Evolutionary conservation across 1,140 invertebrate species (phyloP).

Genomic region (Neotoxoptera formosana): DNA sequence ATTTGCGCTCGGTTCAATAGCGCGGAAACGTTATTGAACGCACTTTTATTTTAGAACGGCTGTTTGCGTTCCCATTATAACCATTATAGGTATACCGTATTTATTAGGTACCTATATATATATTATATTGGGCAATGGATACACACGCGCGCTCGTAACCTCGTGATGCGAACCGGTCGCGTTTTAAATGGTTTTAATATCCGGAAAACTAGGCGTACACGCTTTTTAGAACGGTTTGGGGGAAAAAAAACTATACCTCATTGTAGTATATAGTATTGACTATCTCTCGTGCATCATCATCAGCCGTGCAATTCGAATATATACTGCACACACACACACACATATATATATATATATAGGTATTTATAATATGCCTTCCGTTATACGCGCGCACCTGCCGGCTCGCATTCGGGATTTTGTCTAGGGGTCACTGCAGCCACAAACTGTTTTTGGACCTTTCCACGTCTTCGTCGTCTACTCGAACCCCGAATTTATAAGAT

Average conservation of each 20-base stretch:
- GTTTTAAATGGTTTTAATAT: conserved; percentile 35
- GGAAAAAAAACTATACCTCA: conserved; percentile 1
- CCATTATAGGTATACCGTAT: neutral
- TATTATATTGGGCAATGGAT: neutral
- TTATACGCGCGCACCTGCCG: neutral
- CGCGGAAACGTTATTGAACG: conserved; percentile 36
- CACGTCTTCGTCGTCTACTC: neutral
- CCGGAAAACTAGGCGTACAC: conserved; percentile 39
- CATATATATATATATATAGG: neutral
- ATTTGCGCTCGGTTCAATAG: conserved; percentile 25
- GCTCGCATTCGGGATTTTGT: neutral
- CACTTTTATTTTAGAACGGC: neutral
- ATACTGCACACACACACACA: neutral
- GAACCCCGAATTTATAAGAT: neutral
- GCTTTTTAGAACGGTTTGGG: neutral
- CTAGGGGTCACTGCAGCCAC: neutral
- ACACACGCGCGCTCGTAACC: neutral
- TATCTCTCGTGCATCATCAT: neutral
- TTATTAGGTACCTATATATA: too few species aligned
- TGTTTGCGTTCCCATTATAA: neutral
- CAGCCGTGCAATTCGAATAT: neutral
- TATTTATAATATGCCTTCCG: neutral
- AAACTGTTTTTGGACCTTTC: neutral
- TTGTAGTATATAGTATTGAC: conserved; percentile 1
- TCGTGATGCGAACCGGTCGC: conserved; percentile 26